phyloP scores from a whole-genome alignment of 1,140 invertebrate genomes.

The Brachionus manjavacas region DNA sequence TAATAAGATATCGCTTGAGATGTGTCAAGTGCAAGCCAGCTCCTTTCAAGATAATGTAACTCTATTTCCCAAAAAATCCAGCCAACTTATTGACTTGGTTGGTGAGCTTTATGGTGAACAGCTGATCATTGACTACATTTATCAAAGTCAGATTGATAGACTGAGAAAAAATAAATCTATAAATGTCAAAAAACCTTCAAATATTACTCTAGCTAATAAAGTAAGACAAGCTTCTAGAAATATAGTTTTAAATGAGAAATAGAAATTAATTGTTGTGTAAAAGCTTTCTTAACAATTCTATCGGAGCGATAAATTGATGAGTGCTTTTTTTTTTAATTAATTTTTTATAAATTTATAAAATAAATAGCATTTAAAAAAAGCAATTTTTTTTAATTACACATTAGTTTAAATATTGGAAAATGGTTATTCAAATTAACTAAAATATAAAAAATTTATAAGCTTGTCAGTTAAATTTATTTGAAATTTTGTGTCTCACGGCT shows the following conservation, averaged over 20 bases:
- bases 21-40: neutral
- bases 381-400: neutral
- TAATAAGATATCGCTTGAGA: neutral
- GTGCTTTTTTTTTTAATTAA: neutral
- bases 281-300: neutral
- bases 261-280: neutral
- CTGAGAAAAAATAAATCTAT: neutral
- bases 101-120: neutral
- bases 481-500: neutral
- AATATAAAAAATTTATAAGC: neutral
- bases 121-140: neutral
- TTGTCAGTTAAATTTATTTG: neutral
- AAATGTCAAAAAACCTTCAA: neutral
- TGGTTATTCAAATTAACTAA: no score
- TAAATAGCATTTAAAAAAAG: neutral
- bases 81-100: neutral
- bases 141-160: neutral
- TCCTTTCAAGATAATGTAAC: neutral
- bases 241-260: neutral
- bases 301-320: neutral
- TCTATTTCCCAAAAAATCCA: slow-evolving; percentile 10
- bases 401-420: no score
- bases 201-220: neutral
- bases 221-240: neutral
- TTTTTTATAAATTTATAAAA: neutral